phyloP scores from a whole-genome alignment of 2,888 invertebrate species.

The Orthonevra nobilis region DNA sequence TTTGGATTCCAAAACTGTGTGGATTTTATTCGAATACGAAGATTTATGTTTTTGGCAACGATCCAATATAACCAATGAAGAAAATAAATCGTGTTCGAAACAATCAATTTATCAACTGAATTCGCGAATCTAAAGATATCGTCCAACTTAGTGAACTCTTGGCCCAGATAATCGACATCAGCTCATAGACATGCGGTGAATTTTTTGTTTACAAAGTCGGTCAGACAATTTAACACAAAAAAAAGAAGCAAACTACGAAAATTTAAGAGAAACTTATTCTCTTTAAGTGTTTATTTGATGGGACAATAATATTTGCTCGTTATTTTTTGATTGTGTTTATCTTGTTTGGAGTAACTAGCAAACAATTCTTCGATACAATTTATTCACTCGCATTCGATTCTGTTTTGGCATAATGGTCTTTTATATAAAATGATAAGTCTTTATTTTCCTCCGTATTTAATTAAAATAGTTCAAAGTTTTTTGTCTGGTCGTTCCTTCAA shows the following conservation, averaged over 20 bases:
- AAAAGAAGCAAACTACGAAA: background rate
- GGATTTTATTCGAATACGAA: background rate
- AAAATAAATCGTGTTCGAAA: constrained; percentile 30
- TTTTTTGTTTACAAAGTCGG: constrained; percentile 64
- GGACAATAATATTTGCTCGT: background rate
- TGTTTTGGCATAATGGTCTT: too few species aligned
- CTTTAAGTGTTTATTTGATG: background rate
- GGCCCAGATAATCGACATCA: constrained; percentile 61
- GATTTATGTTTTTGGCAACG: constrained; percentile 39
- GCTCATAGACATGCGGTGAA: constrained; percentile 31
- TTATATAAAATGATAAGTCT: too few species aligned
- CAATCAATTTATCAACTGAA: constrained; percentile 44
- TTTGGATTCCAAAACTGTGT: too few species aligned
- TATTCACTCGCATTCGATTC: too few species aligned
- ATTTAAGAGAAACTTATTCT: background rate
- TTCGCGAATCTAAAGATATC: constrained; percentile 64
- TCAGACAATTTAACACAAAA: constrained; percentile 37
- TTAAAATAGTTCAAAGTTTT: too few species aligned
- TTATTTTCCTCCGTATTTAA: too few species aligned
- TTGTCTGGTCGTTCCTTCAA: too few species aligned
- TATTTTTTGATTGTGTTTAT: too few species aligned
- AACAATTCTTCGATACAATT: too few species aligned
- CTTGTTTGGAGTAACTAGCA: too few species aligned
- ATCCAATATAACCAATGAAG: constrained; percentile 27
- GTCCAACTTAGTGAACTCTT: constrained; percentile 66